Percentiles rank a stretch among this genome's conserved stretches.
Conservation (phyloP, 2,888 invertebrate genomes). For the Callyntrura sp. region DNA sequence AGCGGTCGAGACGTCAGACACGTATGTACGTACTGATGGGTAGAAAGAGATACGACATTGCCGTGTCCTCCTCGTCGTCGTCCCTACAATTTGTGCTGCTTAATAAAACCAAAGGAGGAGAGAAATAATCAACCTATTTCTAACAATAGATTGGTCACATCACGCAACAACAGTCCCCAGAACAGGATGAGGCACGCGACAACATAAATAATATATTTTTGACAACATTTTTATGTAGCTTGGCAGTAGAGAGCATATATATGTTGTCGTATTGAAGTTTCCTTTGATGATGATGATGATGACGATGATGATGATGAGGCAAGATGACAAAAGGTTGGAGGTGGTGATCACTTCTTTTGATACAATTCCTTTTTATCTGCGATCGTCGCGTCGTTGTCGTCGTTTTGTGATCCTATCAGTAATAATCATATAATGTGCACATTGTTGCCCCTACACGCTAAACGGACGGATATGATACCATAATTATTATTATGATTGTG, state of each 20-base stretch:
- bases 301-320: background rate
- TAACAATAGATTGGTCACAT: conserved; percentile 25
- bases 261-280: background rate
- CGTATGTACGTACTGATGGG: background rate
- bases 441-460: too few relatives aligned
- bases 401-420: too few relatives aligned
- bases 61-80: too few relatives aligned
- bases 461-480: background rate
- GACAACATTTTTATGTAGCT: background rate
- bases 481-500: background rate
- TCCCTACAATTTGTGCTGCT: background rate
- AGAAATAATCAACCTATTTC: background rate
- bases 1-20: background rate
- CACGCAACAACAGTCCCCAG: background rate
- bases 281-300: too few relatives aligned
- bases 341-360: conserved; percentile 24
- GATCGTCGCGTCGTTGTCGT: background rate
- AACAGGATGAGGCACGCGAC: background rate
- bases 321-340: conserved; percentile 42
- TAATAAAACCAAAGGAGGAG: too few relatives aligned
- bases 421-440: too few relatives aligned
- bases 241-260: background rate
- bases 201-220: conserved; percentile 11
- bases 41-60: too few relatives aligned
- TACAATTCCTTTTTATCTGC: background rate